Evolutionary conservation across 2,797 vertebrate species (phyloP), one percentile per base, ranked within the genome.

Genomic region (Chaenodraco wilsoni): DNA sequence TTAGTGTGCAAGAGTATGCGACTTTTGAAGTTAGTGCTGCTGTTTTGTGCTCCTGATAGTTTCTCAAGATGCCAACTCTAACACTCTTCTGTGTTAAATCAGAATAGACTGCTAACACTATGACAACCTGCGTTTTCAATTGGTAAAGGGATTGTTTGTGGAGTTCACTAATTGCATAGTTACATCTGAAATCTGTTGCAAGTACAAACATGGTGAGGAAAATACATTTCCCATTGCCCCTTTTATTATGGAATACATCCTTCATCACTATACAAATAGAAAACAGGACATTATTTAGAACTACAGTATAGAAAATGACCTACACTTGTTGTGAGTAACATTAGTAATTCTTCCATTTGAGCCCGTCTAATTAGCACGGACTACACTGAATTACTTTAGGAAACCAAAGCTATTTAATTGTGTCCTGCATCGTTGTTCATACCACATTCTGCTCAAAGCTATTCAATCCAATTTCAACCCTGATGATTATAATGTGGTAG

Each of bases 401-500:
- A 78, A 77, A 62, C 64, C 51, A 78, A 78, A 80, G 66, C 57
- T 43, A 48, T 88, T 88, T 84, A 79, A 88, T 84, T 84, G 75
- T 81, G 75, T 63, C 49, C 57, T 46, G 54, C 84, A 69, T 82
- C 65, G 76, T 74, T 78, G 82, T 89, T 89, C 81, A 83, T 66
- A 74, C 58, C 66, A 75, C 60, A 71, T 84, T 88, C 76, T 76
- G 83, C 84, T 87, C 85, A 46, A 75, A 89, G 89, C 87, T 83
- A 84, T 91, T 87, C 89, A 68, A 88, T 89, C 73, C 72, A 83
- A 87, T 89, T 87, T 88, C 81, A 79, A 84, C 80, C 84, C 69
- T 77, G 61, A 81, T 91, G 84, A 92, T 93, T 91, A 88, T 88
- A 75, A 86, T 84, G 77, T 91, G 81, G 86, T 82, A 78, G 76